A percentile compares a stretch with the other conserved stretches of the same genome.
These are phyloP conservation scores for Clivina fossor DNA, from an alignment of 2,888 invertebrate species.

Conservation along the genomic window DNA sequence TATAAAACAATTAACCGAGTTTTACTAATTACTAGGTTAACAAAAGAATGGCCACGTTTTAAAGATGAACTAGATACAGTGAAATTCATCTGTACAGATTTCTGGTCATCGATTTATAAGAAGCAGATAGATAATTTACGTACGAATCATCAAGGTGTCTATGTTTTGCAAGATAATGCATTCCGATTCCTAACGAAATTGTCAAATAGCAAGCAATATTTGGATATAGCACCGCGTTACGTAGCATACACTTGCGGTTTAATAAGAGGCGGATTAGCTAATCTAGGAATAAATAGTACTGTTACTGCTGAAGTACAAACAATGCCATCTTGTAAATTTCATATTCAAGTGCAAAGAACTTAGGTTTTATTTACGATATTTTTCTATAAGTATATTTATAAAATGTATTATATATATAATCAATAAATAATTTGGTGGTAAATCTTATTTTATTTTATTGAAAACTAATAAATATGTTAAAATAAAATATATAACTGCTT, in stretches of 20 bases:
- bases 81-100: constrained; percentile 98
- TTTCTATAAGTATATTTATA: too few relatives aligned
- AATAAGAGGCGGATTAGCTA: constrained; percentile 91
- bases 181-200: constrained; percentile 89
- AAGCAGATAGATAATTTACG: constrained; percentile 97
- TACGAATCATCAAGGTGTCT: constrained; percentile 98
- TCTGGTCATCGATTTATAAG: constrained; percentile 97
- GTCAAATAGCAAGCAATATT: constrained; percentile 85
- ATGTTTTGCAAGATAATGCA: constrained; percentile 94
- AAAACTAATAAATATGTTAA: too few relatives aligned
- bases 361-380: constrained; percentile 48
- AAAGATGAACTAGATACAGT: constrained; percentile 97
- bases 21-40: constrained; percentile 59
- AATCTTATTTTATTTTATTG: too few relatives aligned
- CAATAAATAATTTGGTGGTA: too few relatives aligned
- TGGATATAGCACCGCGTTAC: constrained; percentile 88
- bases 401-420: too few relatives aligned
- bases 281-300: constrained; percentile 89
- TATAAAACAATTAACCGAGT: constrained; percentile 2
- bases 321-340: constrained; percentile 92
- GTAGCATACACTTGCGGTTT: constrained; percentile 96
- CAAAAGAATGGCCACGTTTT: constrained; percentile 89
- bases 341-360: constrained; percentile 81
- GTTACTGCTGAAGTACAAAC: constrained; percentile 94
- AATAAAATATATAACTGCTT: too few relatives aligned